Evolutionary conservation across 2,888 invertebrate species (phyloP), one percentile per base, ranked within the genome.

Genomic region (Chrysolina oricalcia): DNA sequence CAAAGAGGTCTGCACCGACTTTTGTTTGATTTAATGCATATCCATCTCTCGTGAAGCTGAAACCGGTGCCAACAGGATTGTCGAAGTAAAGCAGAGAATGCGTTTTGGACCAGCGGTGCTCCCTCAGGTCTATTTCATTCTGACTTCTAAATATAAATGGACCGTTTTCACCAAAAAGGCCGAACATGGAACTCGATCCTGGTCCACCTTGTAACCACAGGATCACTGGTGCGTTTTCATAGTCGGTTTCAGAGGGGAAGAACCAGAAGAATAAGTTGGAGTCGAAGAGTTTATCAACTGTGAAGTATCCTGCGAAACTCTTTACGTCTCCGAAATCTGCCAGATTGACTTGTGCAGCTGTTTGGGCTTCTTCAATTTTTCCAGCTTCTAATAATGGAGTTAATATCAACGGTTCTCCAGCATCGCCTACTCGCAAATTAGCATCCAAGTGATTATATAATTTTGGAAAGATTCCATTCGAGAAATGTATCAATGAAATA

Each of bases 261-360:
- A 95, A 97, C 97, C 97, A 97, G 88, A 97, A 96, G 89, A 97
- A 97, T 88, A 95, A 91, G 85, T 97, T 96, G 0, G 96, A 96
- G 81, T 94, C 92, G 84, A 90, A 93, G 0, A 90, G 88, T 82
- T 93, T 92, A 86, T 97, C 93, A 0, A 97, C 97, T 0, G 97
- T 97, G 72, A 97, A 90, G 86, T 93, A 97, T 11, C 96, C 95
- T 15, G 95, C 91, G 85, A 94, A 95, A 83, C 95, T 95, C 80
- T 90, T 91, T 27, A 94, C 89, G 13, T 91, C 89, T 46, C 89
- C 90, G 87, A 90, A 86, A 68, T 92, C 92, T 46, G 91, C 91
- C 81, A 92, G 91, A 1, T 90, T 89, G 0, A 93, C 93, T 15
- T 80, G 70, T 0, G 91, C 85, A 65, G 85, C 86, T 5, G 88